A percentile compares a stretch with the other conserved stretches of the same genome.
phyloP scores from a whole-genome alignment of 2,797 vertebrate genomes.

The Tokudaia muenninki region DNA sequence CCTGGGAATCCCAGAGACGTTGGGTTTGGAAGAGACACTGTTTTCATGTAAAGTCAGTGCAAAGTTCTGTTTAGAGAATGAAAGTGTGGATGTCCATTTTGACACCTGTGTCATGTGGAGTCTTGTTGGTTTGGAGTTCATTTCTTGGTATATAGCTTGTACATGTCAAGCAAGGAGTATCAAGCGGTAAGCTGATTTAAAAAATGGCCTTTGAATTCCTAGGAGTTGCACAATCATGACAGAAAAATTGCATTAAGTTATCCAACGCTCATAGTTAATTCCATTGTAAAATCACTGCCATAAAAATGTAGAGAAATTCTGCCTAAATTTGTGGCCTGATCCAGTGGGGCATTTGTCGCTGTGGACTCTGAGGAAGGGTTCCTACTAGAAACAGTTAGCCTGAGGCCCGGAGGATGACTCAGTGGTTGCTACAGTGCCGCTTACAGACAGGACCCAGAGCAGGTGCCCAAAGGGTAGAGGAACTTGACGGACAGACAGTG shows the following conservation, averaged over 20 bases:
- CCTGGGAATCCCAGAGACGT: not conserved
- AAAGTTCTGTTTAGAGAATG: not conserved
- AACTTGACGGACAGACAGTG: not conserved
- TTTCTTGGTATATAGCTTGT: not conserved
- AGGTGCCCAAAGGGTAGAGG: not conserved
- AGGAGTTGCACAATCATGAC: not conserved
- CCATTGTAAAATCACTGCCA: not conserved
- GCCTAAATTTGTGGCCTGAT: not conserved
- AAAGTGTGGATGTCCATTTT: not conserved
- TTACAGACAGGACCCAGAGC: not conserved
- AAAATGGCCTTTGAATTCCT: not conserved
- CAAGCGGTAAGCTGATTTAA: not conserved
- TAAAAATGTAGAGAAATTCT: constrained; percentile 7
- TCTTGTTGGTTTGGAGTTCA: constrained; percentile 19
- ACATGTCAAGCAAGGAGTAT: not conserved
- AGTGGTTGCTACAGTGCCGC: not conserved
- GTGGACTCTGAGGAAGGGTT: not conserved
- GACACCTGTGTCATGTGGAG: not conserved
- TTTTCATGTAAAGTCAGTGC: not conserved
- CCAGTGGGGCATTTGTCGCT: not conserved
- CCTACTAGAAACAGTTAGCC: not conserved
- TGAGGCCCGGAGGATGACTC: too few relatives aligned
- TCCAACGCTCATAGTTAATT: not conserved
- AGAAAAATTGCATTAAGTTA: constrained; percentile 53
- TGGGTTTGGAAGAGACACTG: not conserved